Percentiles rank a stretch among this genome's conserved stretches.
phyloP scores from a whole-genome alignment of 2,113 vertebrate genomes.

The Astatoreochromis straeleni region DNA sequence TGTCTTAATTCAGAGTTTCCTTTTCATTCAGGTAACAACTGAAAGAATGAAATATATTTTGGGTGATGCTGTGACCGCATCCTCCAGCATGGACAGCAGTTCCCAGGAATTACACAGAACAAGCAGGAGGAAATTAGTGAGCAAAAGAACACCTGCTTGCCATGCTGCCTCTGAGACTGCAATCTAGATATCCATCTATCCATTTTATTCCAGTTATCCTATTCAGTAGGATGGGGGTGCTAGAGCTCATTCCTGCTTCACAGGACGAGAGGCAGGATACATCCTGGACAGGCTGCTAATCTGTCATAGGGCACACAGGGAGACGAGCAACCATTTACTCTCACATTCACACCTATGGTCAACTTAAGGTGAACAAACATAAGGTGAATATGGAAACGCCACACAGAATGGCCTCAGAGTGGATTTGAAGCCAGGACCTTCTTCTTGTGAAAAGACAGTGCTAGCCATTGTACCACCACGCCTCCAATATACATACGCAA shows the following conservation, averaged over 20 bases:
- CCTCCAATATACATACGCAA: not conserved
- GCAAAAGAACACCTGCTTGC: not conserved
- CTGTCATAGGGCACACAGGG: not conserved
- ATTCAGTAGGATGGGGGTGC: not conserved
- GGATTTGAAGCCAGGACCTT: not conserved
- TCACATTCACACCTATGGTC: not conserved
- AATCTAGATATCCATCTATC: not conserved
- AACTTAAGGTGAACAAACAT: not conserved
- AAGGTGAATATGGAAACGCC: not conserved
- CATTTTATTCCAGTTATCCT: not conserved
- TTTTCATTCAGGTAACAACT: not conserved
- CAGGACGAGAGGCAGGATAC: rapidly evolving
- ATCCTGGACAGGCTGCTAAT: not conserved
- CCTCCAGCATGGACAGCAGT: not conserved
- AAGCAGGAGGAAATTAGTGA: not conserved
- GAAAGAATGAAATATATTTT: not conserved
- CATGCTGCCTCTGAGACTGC: not conserved
- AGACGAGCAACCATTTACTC: not conserved
- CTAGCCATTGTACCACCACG: not conserved
- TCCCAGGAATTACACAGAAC: not conserved
- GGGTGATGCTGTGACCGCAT: not conserved
- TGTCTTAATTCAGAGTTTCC: not conserved
- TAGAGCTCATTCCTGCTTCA: not conserved
- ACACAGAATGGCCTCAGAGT: not conserved
- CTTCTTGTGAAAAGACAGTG: not conserved